phyloP scores from a whole-genome alignment of 2,888 invertebrate species.

The Cataglyphis albicans region DNA sequence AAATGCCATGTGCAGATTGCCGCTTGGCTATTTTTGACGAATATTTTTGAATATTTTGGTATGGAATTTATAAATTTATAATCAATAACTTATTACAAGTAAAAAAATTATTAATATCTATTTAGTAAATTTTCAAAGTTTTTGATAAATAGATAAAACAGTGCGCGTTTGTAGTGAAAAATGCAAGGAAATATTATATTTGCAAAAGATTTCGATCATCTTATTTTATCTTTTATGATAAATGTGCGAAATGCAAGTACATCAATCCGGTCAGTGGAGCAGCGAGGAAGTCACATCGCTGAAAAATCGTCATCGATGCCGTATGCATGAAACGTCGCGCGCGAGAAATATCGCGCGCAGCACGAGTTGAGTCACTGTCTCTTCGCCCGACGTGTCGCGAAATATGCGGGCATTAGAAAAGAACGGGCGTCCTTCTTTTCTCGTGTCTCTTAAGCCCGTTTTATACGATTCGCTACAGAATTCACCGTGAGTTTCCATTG shows the following conservation, averaged over 20 bases:
- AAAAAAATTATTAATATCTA: not conserved
- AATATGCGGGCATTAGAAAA: constrained; percentile 62
- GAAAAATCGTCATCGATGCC: constrained; percentile 63
- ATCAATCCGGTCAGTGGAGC: constrained; percentile 20
- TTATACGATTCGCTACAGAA: constrained; percentile 13
- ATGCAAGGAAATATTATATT: not conserved
- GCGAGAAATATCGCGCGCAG: constrained; percentile 54
- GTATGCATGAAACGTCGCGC: constrained; percentile 54
- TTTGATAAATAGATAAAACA: not conserved
- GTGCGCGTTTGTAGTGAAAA: not conserved
- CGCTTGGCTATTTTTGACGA: not conserved
- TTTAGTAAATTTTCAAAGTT: not conserved
- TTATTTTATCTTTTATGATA: not conserved
- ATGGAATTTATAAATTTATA: not conserved
- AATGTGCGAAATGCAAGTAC: constrained; percentile 12
- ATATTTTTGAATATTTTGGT: not conserved
- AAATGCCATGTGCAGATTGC: not conserved
- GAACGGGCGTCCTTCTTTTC: constrained; percentile 6
- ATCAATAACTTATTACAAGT: not conserved
- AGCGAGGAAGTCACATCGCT: constrained; percentile 28
- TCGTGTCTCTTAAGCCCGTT: constrained; percentile 39
- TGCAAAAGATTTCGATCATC: not conserved
- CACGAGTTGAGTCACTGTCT: constrained; percentile 42
- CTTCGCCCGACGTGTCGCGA: constrained; percentile 46
- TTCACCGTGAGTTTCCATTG: not conserved